phyloP scores from a whole-genome alignment of 1,140 invertebrate species.

The Pristionchus pacificus region DNA sequence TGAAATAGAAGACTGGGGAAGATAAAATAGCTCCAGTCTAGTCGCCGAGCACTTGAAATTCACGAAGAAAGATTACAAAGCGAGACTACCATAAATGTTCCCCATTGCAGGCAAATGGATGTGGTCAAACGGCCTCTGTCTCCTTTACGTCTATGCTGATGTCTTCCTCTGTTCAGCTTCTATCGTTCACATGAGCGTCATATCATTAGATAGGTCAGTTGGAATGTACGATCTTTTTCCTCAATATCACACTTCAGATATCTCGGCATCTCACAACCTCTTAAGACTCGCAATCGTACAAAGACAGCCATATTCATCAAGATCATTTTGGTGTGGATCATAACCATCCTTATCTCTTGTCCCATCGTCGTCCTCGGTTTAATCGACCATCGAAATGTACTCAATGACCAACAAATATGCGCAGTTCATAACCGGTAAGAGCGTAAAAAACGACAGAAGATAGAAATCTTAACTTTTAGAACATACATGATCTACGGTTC shows the following conservation, averaged over 20 bases:
- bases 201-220: constrained; percentile 83
- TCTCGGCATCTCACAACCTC: constrained; percentile 80
- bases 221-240: constrained; percentile 65
- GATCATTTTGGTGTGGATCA: constrained; percentile 77
- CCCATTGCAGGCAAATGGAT: constrained; percentile 86
- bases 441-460: constrained; percentile 59
- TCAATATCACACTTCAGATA: constrained; percentile 67
- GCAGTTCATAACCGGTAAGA: constrained; percentile 64
- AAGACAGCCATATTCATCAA: constrained; percentile 75
- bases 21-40: too few species aligned
- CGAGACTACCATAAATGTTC: too few species aligned
- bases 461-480: too few species aligned
- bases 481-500: constrained; percentile 86
- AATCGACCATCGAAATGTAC: constrained; percentile 60
- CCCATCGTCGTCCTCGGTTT: constrained; percentile 81
- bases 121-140: constrained; percentile 78
- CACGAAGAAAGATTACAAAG: too few species aligned
- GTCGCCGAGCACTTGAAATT: too few species aligned
- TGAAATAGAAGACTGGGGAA: too few species aligned
- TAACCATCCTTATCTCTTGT: constrained; percentile 78
- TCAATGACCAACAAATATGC: constrained; percentile 65
- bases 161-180: constrained; percentile 87
- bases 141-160: constrained; percentile 86
- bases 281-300: constrained; percentile 73
- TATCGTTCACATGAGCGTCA: constrained; percentile 96